These are phyloP conservation scores for Lampris megalopsis DNA, from an alignment of 2,113 vertebrate species.

Conservation along the genomic window DNA sequence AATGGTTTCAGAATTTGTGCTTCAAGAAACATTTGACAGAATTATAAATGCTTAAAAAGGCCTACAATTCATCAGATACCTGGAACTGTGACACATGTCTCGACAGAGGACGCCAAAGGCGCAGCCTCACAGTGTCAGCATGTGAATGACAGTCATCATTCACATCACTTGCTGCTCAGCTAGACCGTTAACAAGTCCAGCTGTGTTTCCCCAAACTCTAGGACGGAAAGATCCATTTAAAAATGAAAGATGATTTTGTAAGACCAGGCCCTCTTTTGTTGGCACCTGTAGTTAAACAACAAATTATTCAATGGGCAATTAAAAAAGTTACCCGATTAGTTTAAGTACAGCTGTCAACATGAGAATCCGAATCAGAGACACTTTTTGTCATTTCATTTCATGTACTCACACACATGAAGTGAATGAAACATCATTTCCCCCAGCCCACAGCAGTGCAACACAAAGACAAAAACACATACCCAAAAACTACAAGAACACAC, in stretches of 20 bases:
- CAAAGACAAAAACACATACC: too few relatives aligned
- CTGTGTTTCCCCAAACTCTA: not conserved
- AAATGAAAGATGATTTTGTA: not conserved
- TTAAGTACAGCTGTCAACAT: too few relatives aligned
- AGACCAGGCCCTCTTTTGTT: slow-evolving; percentile 13
- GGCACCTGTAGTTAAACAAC: slow-evolving; percentile 27
- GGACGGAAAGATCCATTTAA: not conserved
- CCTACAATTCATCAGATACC: slow-evolving; percentile 41
- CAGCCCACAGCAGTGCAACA: too few relatives aligned
- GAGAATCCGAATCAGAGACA: too few relatives aligned
- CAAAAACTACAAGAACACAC: too few relatives aligned
- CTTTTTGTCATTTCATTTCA: too few relatives aligned
- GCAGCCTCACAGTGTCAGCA: not conserved
- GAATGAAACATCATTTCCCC: too few relatives aligned
- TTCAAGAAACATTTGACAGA: slow-evolving; percentile 66
- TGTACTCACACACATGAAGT: too few relatives aligned
- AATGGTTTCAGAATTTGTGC: slow-evolving; percentile 65
- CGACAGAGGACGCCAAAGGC: slow-evolving; percentile 1
- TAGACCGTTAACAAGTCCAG: not conserved
- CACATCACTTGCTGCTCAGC: slow-evolving; percentile 1
- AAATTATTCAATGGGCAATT: too few relatives aligned
- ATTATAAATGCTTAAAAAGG: slow-evolving; percentile 58
- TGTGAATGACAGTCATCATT: slow-evolving; percentile 24
- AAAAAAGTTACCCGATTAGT: too few relatives aligned
- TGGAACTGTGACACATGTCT: slow-evolving; percentile 18